These are phyloP conservation scores for Teleogryllus oceanicus DNA, from an alignment of 2,888 invertebrate species.

Conservation along the genomic window DNA sequence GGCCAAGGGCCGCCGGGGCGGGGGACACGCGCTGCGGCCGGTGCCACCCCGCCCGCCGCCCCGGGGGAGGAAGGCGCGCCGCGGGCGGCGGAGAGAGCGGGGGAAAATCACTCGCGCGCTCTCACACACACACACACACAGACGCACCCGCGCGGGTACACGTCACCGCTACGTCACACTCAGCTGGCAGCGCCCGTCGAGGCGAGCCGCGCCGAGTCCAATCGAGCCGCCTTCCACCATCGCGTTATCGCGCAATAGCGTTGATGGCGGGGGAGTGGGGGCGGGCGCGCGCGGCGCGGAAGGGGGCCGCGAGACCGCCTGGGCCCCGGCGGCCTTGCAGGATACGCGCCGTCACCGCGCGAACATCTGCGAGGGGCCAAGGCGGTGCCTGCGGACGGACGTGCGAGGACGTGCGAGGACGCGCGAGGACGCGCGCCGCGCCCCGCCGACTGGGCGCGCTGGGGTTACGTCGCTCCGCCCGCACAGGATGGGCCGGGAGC, in stretches of 20 bases:
- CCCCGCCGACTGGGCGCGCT: not conserved
- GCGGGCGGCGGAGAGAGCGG: not conserved
- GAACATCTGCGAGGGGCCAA: constrained; percentile 11
- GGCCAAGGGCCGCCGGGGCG: too few relatives aligned
- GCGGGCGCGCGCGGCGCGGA: not conserved
- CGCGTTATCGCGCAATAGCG: not conserved
- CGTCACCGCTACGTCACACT: constrained; percentile 18
- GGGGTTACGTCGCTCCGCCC: not conserved
- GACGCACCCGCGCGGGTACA: not conserved
- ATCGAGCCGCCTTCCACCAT: not conserved
- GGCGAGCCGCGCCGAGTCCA: not conserved
- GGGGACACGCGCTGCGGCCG: too few relatives aligned
- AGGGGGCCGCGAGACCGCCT: not conserved
- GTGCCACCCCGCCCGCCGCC: not conserved
- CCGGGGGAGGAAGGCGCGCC: not conserved
- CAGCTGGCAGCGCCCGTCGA: not conserved
- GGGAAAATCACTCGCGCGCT: not conserved
- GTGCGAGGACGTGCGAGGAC: not conserved
- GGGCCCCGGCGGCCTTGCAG: not conserved
- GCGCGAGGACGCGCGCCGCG: not conserved
- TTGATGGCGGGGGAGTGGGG: not conserved
- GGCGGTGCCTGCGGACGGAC: not conserved
- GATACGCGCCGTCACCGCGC: not conserved
- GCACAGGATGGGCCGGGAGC: not conserved
- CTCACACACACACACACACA: not conserved